These are phyloP conservation scores for Trichogramma dendrolimi DNA, from an alignment of 2,888 invertebrate genomes.

Conservation along the genomic window DNA sequence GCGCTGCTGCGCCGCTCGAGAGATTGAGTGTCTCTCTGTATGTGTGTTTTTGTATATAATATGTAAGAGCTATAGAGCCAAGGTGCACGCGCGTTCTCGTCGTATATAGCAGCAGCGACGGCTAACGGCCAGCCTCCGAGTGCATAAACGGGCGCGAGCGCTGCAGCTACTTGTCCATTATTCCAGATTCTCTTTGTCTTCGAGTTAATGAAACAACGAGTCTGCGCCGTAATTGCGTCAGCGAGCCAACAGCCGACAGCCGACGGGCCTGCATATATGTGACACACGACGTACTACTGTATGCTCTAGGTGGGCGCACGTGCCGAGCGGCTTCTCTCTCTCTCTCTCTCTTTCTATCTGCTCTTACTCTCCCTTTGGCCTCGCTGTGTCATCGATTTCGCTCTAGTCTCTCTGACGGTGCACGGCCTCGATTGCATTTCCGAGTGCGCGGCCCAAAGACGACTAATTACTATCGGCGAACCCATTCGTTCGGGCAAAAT, in stretches of 20 bases:
- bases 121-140: slow-evolving; percentile 24
- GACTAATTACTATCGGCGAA: no score
- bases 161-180: slow-evolving; percentile 50
- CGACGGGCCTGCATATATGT: slow-evolving; percentile 4
- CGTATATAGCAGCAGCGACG: not conserved
- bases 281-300: not conserved
- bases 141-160: slow-evolving; percentile 46
- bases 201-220: slow-evolving; percentile 52
- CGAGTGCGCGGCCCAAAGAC: no score
- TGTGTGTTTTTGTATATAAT: no score
- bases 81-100: slow-evolving; percentile 14
- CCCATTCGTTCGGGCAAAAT: no score
- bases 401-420: no score
- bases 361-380: no score
- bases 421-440: no score
- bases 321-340: no score
- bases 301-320: no score
- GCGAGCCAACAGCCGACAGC: slow-evolving; percentile 34
- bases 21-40: not conserved
- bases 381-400: no score
- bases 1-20: slow-evolving; percentile 2
- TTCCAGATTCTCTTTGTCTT: slow-evolving; percentile 52
- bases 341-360: no score
- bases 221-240: slow-evolving; percentile 49
- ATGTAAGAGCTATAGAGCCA: slow-evolving; percentile 5